Conservation (phyloP, 2,888 invertebrate species). For the Tetragonula carbonaria region DNA sequence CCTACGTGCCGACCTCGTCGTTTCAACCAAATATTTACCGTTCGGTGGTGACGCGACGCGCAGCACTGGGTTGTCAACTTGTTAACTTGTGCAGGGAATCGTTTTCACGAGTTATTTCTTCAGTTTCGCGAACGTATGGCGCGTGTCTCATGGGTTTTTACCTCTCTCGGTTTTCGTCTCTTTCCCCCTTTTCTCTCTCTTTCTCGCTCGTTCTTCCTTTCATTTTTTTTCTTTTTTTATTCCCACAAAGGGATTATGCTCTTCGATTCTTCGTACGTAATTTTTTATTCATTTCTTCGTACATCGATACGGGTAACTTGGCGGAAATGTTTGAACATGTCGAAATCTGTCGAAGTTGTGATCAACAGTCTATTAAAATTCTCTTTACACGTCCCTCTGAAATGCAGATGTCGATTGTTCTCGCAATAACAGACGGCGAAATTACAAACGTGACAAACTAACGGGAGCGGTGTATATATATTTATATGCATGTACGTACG, state of each 20-base stretch:
- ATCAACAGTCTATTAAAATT: not conserved
- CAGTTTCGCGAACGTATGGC: constrained; percentile 14
- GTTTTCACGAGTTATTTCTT: constrained; percentile 7
- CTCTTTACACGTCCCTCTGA: not conserved
- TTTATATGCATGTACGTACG: not conserved
- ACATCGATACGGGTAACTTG: too few relatives aligned
- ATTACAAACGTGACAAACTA: not conserved
- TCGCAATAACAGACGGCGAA: not conserved
- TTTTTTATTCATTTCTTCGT: not conserved
- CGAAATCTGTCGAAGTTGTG: too few relatives aligned
- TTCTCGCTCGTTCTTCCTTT: not conserved
- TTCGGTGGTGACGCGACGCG: constrained; percentile 37
- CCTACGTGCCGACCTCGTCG: constrained; percentile 46
- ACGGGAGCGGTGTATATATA: not conserved
- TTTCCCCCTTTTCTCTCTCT: not conserved
- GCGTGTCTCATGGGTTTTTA: constrained; percentile 38
- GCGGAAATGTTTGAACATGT: too few relatives aligned
- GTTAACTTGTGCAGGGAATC: constrained; percentile 5
- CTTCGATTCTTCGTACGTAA: not conserved
- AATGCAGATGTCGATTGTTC: not conserved
- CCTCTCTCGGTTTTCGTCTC: not conserved
- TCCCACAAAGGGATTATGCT: not conserved
- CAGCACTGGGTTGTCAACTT: constrained; percentile 25
- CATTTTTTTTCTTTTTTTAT: not conserved
- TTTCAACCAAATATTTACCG: constrained; percentile 56